Evolutionary conservation across 2,888 invertebrate genomes (phyloP).

Genomic region (Julus scandinavius): DNA sequence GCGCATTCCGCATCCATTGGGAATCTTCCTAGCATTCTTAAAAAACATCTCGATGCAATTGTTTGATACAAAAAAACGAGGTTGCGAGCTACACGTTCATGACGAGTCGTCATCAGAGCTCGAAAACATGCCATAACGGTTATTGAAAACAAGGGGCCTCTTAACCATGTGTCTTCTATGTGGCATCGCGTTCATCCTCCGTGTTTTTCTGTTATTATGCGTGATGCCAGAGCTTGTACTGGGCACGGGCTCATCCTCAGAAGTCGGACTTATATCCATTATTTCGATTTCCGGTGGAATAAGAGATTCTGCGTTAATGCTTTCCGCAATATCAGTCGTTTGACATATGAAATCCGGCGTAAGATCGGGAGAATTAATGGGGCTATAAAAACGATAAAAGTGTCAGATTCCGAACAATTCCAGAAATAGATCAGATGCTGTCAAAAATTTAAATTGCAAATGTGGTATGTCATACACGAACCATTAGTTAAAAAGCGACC

Average conservation of each 20-base stretch:
- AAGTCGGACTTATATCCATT: neutral
- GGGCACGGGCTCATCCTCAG: neutral
- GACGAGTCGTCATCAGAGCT: slow-evolving; percentile 4
- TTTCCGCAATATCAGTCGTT: neutral
- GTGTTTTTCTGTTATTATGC: neutral
- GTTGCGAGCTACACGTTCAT: neutral
- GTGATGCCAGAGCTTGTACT: slow-evolving; percentile 7
- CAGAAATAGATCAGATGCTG: neutral
- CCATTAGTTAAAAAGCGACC: too few species aligned
- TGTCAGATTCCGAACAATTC: neutral
- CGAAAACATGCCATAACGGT: neutral
- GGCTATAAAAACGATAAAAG: neutral
- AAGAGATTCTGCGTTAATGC: neutral
- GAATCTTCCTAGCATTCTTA: too few species aligned
- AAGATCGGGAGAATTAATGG: neutral
- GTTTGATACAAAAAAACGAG: too few species aligned
- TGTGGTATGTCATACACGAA: too few species aligned
- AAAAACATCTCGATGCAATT: too few species aligned
- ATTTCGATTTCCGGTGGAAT: neutral
- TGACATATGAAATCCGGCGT: neutral
- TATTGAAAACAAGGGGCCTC: neutral
- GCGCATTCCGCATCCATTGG: too few species aligned
- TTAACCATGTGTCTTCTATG: neutral
- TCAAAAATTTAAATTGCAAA: too few species aligned
- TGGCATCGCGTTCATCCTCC: neutral